A percentile compares a stretch with the other conserved stretches of the same genome.
These are phyloP conservation scores for Phainopepla nitens DNA, from an alignment of 2,113 vertebrate genomes.

Conservation along the genomic window DNA sequence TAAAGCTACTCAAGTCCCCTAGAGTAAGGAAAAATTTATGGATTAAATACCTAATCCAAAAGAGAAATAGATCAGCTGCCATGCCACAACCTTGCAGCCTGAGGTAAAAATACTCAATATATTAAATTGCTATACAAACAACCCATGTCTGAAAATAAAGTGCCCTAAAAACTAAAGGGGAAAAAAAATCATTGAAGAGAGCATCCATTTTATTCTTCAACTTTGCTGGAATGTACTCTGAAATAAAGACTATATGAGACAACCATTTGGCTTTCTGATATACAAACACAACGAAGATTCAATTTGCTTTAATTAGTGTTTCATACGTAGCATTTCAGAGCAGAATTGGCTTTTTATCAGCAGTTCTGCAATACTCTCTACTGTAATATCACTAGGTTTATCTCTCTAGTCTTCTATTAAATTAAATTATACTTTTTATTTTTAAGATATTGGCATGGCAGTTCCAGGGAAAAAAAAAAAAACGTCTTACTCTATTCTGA, in stretches of 20 bases:
- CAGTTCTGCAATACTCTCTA: neutral
- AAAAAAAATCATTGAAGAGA: neutral
- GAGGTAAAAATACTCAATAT: constrained; percentile 41
- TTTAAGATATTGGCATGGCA: neutral
- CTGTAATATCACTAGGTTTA: neutral
- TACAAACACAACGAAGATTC: neutral
- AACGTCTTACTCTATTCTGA: neutral
- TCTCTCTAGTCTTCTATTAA: neutral
- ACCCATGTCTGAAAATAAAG: constrained; percentile 9
- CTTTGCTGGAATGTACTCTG: neutral
- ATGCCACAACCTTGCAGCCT: constrained; percentile 33
- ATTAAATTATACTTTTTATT: constrained; percentile 14
- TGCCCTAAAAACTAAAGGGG: neutral
- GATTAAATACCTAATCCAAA: constrained; percentile 51
- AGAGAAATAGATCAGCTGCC: constrained; percentile 57
- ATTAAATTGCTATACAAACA: constrained; percentile 52
- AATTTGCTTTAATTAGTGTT: constrained; percentile 7
- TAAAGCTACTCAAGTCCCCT: neutral
- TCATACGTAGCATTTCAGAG: neutral
- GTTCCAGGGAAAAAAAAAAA: neutral
- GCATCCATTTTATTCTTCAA: neutral
- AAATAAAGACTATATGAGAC: neutral
- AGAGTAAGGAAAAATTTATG: constrained; percentile 21
- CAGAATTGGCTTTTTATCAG: neutral
- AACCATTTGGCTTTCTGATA: neutral